Evolutionary conservation across 2,888 invertebrate genomes (phyloP).

Genomic region (Lacanobia wlatinum): DNA sequence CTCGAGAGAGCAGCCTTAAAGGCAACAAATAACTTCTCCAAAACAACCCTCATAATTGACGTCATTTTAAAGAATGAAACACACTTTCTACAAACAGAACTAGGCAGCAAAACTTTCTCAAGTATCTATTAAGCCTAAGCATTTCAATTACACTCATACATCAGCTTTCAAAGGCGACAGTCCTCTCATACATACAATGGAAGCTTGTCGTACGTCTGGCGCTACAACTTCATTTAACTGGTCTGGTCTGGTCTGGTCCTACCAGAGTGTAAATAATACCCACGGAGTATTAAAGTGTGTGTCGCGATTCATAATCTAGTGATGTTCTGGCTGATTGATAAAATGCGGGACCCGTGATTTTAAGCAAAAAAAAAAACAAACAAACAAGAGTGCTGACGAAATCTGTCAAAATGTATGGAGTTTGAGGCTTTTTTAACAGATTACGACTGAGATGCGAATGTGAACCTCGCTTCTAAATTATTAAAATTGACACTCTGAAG

Average conservation of each 20-base stretch:
- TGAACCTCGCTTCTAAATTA: too few relatives aligned
- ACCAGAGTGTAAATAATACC: slow-evolving; percentile 67
- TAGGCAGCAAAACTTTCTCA: background rate
- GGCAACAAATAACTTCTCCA: too few relatives aligned
- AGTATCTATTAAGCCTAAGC: background rate
- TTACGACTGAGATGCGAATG: too few relatives aligned
- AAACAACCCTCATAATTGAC: too few relatives aligned
- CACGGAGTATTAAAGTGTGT: slow-evolving; percentile 65
- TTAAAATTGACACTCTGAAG: too few relatives aligned
- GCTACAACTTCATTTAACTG: slow-evolving; percentile 65
- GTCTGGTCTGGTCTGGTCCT: slow-evolving; percentile 45
- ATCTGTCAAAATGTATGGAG: too few relatives aligned
- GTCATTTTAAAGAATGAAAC: background rate
- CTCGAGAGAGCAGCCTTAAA: too few relatives aligned
- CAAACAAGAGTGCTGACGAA: too few relatives aligned
- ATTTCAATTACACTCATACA: slow-evolving; percentile 37
- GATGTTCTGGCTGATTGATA: slow-evolving; percentile 31
- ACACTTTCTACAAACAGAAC: background rate
- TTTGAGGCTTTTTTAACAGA: too few relatives aligned
- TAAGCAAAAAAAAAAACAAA: background rate
- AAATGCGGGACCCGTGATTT: background rate
- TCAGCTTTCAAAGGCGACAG: background rate
- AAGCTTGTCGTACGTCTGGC: slow-evolving; percentile 41
- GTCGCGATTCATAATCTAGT: slow-evolving; percentile 56
- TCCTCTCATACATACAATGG: slow-evolving; percentile 36